These are phyloP conservation scores for Chascanopsetta lugubris DNA, from an alignment of 2,113 vertebrate species.

Conservation along the genomic window DNA sequence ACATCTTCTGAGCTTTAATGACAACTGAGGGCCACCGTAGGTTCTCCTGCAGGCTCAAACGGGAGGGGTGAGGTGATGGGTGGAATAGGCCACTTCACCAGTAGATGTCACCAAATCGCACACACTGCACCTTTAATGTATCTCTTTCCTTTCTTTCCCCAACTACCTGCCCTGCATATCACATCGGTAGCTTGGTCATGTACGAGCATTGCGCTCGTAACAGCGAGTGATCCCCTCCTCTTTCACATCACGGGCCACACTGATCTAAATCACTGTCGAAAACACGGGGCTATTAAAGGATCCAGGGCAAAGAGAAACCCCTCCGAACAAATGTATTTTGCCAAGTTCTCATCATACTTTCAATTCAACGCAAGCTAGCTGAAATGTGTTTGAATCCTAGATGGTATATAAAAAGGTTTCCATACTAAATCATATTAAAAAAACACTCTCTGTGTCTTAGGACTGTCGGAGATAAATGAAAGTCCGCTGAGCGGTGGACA, in stretches of 20 bases:
- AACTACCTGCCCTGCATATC: not conserved
- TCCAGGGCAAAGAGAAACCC: constrained; percentile 3
- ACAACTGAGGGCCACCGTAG: no score
- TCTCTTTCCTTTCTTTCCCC: not conserved
- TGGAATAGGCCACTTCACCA: no score
- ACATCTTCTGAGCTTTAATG: no score
- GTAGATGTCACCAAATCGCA: no score
- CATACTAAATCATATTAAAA: constrained; percentile 31
- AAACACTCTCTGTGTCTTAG: constrained; percentile 25
- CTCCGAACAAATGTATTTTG: constrained; percentile 37
- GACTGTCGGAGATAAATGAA: constrained; percentile 56
- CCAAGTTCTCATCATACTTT: constrained; percentile 43
- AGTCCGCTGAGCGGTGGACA: constrained; percentile 19
- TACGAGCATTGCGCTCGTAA: not conserved
- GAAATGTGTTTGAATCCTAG: constrained; percentile 24
- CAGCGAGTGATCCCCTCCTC: not conserved
- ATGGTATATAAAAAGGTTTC: not conserved
- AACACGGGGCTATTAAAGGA: not conserved
- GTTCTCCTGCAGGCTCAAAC: no score
- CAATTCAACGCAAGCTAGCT: constrained; percentile 24
- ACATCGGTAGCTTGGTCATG: not conserved
- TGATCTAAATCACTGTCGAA: not conserved
- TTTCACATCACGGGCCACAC: constrained; percentile 23
- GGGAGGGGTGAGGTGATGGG: no score
- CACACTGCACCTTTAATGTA: constrained; percentile 2